Conservation (phyloP, 2,113 vertebrate genomes). For the Hydrolagus affinis region DNA sequence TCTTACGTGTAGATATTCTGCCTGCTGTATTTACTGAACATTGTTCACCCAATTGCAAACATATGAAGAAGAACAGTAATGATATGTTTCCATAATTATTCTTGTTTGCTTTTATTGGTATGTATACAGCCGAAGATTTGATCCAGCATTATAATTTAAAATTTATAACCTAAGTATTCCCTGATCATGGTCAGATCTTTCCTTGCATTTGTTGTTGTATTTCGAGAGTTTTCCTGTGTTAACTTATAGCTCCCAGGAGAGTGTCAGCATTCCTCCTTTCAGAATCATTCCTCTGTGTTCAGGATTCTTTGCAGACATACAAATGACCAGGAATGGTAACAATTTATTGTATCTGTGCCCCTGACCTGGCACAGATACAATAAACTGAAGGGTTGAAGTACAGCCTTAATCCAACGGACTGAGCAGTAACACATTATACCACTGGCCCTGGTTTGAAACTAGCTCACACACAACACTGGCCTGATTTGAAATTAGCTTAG, state of each 20-base stretch:
- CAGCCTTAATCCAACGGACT: not conserved
- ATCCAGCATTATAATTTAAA: slow-evolving; percentile 21
- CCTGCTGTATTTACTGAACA: not conserved
- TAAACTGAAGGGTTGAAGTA: slow-evolving; percentile 3
- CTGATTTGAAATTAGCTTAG: slow-evolving; percentile 10
- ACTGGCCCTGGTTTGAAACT: not conserved
- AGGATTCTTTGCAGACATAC: not conserved
- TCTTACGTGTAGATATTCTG: too few relatives aligned
- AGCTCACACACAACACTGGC: slow-evolving; percentile 25
- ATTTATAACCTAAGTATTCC: slow-evolving; percentile 25
- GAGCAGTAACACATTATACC: not conserved
- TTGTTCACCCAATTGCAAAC: not conserved
- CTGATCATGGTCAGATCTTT: slow-evolving; percentile 1
- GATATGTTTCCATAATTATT: too few relatives aligned
- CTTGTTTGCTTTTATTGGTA: not conserved
- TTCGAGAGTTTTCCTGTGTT: slow-evolving; percentile 4
- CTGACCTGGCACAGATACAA: not conserved
- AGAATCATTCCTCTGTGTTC: not conserved
- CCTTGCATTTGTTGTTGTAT: not conserved
- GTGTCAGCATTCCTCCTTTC: not conserved
- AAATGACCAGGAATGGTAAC: not conserved
- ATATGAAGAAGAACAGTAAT: not conserved
- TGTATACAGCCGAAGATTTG: not conserved
- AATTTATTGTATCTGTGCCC: not conserved
- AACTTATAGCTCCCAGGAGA: not conserved